Evolutionary conservation across 2,113 vertebrate species (phyloP), one percentile per base, ranked within the genome.

Genomic region (Macquaria australasica): DNA sequence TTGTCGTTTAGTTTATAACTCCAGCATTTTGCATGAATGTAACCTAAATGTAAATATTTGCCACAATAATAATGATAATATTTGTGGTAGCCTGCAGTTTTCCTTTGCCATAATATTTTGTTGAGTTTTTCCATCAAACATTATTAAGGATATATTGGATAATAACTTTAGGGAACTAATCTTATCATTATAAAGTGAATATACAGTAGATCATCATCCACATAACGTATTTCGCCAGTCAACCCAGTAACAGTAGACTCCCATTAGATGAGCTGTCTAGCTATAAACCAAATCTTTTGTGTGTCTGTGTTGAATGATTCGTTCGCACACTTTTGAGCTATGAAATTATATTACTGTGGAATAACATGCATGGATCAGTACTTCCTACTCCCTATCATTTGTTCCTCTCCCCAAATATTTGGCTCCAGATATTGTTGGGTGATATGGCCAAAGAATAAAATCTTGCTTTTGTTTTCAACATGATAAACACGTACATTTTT

Each of bases 161-260:
- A 16, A 31, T 31, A 14, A 75, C 28, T 6, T 25, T 10, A 25
- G 23, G 8, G 53, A 73, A 59, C 2, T 25, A 8, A 34, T 21
- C 1, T 14, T 37, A 4, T 55, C 12, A 67, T 48, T 34, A 37
- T 0, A 23, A n/a, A 43, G 25, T 41, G 34, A 77, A 71, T 25
- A 70, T 41, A 62, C 18, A 82, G 5, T 45, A 63, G 3, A 70
- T 43, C 12, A 62, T 62, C 34, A 53, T 70, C 64, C n/a, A n/a
- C 56, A 62, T 51, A 53, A 7, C 14, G 12, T 41, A 1, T 20
- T 21, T 31, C 6, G 16, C 15, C 8, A 34, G 34, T 51, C 6
- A n/a, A 53, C 58, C 28, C 62, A 34, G 31, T 15, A 25, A 48
- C 37, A 56, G 63, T 50, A 20, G 31, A 66, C 1, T 50, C 5